Evolutionary conservation across 2,113 vertebrate species (phyloP).

Genomic region (Lepisosteus osseus): DNA sequence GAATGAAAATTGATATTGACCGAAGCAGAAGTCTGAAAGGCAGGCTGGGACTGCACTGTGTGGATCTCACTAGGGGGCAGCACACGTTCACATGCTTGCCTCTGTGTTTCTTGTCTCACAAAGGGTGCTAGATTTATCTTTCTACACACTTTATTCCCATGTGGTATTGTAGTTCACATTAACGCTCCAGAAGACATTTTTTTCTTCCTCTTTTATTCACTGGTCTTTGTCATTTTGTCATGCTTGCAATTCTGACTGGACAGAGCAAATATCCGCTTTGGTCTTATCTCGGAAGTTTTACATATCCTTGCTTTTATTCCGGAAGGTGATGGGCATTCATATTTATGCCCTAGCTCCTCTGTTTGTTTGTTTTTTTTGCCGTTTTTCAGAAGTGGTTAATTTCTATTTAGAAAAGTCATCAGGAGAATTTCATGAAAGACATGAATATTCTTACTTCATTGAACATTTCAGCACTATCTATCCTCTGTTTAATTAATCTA

Average conservation of each 20-base stretch:
- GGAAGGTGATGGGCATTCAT: slow-evolving; percentile 19
- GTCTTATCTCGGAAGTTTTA: slow-evolving; percentile 24
- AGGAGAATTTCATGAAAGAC: too few relatives aligned
- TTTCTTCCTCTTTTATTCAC: background rate
- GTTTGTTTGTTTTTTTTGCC: too few relatives aligned
- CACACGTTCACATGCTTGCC: background rate
- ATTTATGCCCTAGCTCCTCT: slow-evolving; percentile 1
- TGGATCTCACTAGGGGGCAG: slow-evolving; percentile 5
- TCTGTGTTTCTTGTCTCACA: background rate
- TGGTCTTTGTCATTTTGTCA: slow-evolving; percentile 3
- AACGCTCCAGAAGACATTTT: too few relatives aligned
- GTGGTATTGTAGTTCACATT: too few relatives aligned
- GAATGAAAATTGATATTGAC: too few relatives aligned
- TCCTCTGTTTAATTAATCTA: too few relatives aligned
- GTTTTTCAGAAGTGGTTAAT: too few relatives aligned
- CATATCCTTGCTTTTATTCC: slow-evolving; percentile 23
- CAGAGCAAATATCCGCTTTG: slow-evolving; percentile 12
- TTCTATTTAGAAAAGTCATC: too few relatives aligned
- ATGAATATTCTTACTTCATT: too few relatives aligned
- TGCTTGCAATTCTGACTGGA: slow-evolving; percentile 8
- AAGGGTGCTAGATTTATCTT: background rate
- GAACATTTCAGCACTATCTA: too few relatives aligned
- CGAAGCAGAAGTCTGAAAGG: too few relatives aligned
- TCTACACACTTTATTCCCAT: background rate
- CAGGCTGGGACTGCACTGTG: background rate